These are phyloP conservation scores for Cerastoderma edule DNA, from an alignment of 2,888 invertebrate genomes.

Conservation along the genomic window DNA sequence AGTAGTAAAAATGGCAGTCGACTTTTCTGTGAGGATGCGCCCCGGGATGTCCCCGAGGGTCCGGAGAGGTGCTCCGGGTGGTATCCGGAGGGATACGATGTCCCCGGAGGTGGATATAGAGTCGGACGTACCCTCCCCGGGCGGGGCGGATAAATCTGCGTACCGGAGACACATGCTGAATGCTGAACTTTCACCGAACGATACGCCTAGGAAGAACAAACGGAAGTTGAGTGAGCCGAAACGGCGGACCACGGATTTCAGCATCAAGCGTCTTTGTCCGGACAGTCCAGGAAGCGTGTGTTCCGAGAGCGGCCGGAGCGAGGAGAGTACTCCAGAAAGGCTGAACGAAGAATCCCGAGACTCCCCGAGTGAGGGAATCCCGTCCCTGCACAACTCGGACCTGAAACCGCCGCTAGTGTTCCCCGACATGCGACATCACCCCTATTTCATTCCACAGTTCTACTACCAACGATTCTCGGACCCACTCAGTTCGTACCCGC, in stretches of 20 bases:
- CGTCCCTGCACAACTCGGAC: constrained; percentile 36
- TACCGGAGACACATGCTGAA: constrained; percentile 38
- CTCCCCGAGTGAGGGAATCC: constrained; percentile 40
- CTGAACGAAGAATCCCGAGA: constrained; percentile 66
- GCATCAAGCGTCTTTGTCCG: constrained; percentile 79
- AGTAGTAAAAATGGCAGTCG: constrained; percentile 8
- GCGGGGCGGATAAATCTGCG: constrained; percentile 34
- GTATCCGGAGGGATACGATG: constrained; percentile 19
- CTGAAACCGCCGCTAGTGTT: constrained; percentile 61
- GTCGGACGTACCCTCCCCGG: constrained; percentile 44
- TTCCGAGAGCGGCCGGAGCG: constrained; percentile 73
- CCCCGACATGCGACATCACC: constrained; percentile 62
- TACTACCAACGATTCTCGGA: constrained; percentile 58
- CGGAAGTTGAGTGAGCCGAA: constrained; percentile 88
- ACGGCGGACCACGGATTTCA: constrained; percentile 76
- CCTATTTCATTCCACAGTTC: constrained; percentile 67
- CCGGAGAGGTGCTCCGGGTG: not conserved
- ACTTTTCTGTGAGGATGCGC: constrained; percentile 16
- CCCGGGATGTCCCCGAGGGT: not conserved
- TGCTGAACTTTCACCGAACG: constrained; percentile 49
- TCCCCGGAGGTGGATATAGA: constrained; percentile 43
- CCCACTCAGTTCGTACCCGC: constrained; percentile 20
- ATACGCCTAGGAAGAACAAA: constrained; percentile 86
- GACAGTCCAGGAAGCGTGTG: constrained; percentile 71
- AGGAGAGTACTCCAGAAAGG: constrained; percentile 66